Evolutionary conservation across 1,140 invertebrate species (phyloP).

Genomic region (Zaprionus kolodkinae): DNA sequence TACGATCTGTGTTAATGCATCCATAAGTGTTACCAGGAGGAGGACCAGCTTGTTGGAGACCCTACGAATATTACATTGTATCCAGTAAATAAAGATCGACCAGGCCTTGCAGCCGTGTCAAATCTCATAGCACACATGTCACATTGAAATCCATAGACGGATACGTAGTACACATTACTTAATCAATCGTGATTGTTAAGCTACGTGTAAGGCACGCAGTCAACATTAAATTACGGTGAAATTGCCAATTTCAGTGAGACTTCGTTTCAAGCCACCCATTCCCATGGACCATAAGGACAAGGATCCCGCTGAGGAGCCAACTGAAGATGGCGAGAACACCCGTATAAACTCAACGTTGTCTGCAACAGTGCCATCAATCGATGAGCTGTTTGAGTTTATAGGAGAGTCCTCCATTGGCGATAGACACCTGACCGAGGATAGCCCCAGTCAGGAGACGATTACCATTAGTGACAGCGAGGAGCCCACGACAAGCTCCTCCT

Average conservation of each 20-base stretch:
- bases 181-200: conserved; percentile 27
- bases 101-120: conserved; percentile 21
- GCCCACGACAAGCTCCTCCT: conserved; percentile 26
- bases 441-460: conserved; percentile 11
- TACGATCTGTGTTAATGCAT: background rate
- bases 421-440: background rate
- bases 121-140: conserved; percentile 11
- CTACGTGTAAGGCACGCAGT: conserved; percentile 27
- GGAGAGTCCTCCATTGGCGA: conserved; percentile 11
- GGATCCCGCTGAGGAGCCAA: conserved; percentile 21
- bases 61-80: background rate
- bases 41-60: too few relatives aligned
- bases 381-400: conserved; percentile 22
- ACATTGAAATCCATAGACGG: conserved; percentile 27
- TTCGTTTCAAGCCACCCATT: conserved; percentile 2
- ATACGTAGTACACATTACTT: conserved; percentile 21
- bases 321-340: background rate
- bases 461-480: conserved; percentile 28
- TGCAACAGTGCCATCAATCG: background rate
- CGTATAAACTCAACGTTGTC: background rate
- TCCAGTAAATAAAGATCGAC: conserved; percentile 19
- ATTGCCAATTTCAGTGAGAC: conserved; percentile 13
- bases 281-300: conserved; percentile 27
- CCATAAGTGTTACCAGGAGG: too few relatives aligned
- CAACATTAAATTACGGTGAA: conserved; percentile 21